phyloP scores from a whole-genome alignment of 2,797 vertebrate genomes.

The Tokudaia tokunoshimensis region DNA sequence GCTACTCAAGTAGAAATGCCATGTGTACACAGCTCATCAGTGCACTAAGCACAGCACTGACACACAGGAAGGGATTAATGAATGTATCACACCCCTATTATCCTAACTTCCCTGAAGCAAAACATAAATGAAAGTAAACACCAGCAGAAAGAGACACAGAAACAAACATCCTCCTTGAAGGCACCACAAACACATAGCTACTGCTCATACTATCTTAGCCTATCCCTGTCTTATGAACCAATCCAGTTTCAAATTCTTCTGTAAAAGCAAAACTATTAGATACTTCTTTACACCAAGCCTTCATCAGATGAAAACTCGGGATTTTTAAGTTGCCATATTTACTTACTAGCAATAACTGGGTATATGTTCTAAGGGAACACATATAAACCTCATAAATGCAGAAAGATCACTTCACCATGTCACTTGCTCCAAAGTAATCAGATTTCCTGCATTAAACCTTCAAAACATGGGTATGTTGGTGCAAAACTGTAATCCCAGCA shows the following conservation, averaged over 20 bases:
- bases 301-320: conserved; percentile 22
- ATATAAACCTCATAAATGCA: conserved; percentile 52
- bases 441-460: conserved; percentile 39
- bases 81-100: background rate
- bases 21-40: background rate
- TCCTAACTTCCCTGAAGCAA: background rate
- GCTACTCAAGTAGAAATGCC: background rate
- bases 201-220: background rate
- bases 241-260: conserved; percentile 28
- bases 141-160: background rate
- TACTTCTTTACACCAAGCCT: conserved; percentile 49
- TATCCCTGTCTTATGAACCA: conserved; percentile 16
- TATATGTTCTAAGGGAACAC: conserved; percentile 49
- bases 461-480: background rate
- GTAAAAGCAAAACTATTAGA: conserved; percentile 18
- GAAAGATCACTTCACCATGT: conserved; percentile 36
- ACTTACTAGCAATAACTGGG: background rate
- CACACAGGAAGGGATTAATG: background rate
- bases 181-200: background rate
- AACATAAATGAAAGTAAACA: background rate
- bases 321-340: conserved; percentile 26
- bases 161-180: background rate
- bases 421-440: conserved; percentile 4
- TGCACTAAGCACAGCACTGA: background rate
- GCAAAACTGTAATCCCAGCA: background rate